Base-by-base conservation (phyloP, 1,140 invertebrate species). In the Eriosoma lanigerum region DNA sequence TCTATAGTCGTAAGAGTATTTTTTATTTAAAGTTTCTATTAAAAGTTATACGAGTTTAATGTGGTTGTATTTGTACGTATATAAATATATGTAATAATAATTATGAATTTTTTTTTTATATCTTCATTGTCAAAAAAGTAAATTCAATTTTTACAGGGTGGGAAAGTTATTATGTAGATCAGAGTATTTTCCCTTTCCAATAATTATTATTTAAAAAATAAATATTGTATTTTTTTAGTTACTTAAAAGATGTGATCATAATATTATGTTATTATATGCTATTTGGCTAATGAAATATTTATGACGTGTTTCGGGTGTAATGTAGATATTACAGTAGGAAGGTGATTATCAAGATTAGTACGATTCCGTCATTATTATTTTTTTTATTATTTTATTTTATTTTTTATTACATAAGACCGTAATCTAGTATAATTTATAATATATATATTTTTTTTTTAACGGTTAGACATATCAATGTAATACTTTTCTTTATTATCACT, bases 1-100 rank as follows among this genome's bases (percentile, higher is more conserved):
- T 46, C n/a, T n/a, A n/a, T 66, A 66, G 24, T 66, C n/a, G 26
- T 50, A 48, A 70, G 68, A 50, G 24, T 70, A 70, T 70, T 50
- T 46, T 68, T 68, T 50, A 50, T 70, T 70, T 70, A 50, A 50
- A 48, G 46, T 70, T 70, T 70, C 44, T 70, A 70, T 70, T 29
- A 19, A 50, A 50, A 70, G 21, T 70, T 70, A 50, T 50, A 50
- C 68, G 68, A 70, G 17, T 70, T 13, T 24, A 50, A 70, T 50
- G 21, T 50, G 26, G 29, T 70, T 70, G 13, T 70, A 70, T 70
- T 70, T 50, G 68, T 70, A 50, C 24, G 21, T 50, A 50, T 48
- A 26, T 26, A 6, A 46, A 68, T 24, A n/a, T 50, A 32, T 70
- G 21, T 70, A 70, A n/a, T 48, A 12, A 50, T 29, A 1, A 24